Evolutionary conservation across 1,140 invertebrate genomes (phyloP), one percentile per base, ranked within the genome.

Genomic region (Hydropsyche tenuis): DNA sequence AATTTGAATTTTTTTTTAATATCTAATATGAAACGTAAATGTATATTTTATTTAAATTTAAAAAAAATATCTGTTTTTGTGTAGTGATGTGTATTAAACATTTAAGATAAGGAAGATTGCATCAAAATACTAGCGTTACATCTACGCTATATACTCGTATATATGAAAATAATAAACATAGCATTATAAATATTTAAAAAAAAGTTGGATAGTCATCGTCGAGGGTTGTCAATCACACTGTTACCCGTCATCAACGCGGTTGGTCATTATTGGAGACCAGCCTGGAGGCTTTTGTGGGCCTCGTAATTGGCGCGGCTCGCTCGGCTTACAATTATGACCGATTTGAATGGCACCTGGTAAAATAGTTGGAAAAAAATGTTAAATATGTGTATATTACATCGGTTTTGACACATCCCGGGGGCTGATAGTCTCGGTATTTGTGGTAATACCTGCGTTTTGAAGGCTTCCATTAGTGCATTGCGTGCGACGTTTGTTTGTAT

Each of bases 361-460:
- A 5, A 69, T 42, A 6, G 30, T 11, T 22, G 46, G 60, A 65
- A 71, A 76, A 73, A 70, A 70, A 60, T 6, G 20, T 53, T 53
- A 66, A 18, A 66, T 37, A 37, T 37, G 30, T 37, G 30, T 37
- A 9, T 9, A 37, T 37, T 37, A 9, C 30, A 37, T 37, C 3
- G 30, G 30, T 9, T 37, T 37, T 37, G 30, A 37, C 30, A 37
- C 30, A 9, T 37, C 30, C 30, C 9, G 3, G 30, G 30, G 30
- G 30, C 30, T 37, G 30, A n/a, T n/a, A n/a, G n/a, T n/a, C n/a
- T n/a, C n/a, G 65, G 75, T 71, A 72, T 76, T 76, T 51, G 72
- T 72, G 46, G 25, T 72, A 74, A 77, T 77, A 72, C 74, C 75
- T 69, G 60, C 72, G 62, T 73, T 73, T 77, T 69, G 70, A 56